A percentile compares a stretch with the other conserved stretches of the same genome.
Evolutionary conservation across 2,888 invertebrate genomes (phyloP).

Genomic region (Lymantria monacha): DNA sequence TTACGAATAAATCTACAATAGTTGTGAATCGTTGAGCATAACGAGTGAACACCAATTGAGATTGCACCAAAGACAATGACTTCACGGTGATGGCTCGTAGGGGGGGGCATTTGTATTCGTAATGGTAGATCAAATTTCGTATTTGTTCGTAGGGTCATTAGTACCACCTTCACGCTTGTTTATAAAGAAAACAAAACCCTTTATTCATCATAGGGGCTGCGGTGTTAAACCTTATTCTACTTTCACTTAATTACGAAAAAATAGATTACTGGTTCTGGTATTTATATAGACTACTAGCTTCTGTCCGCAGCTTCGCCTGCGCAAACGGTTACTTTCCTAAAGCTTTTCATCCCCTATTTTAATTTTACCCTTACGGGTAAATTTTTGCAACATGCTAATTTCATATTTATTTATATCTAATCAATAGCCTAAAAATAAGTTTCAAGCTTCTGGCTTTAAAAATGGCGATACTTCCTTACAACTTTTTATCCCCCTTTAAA

Average conservation of each 20-base stretch:
- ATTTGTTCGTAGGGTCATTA: constrained; percentile 81
- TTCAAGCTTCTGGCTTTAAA: too few species aligned
- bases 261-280: constrained; percentile 37
- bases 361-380: too few species aligned
- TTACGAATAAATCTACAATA: constrained; percentile 43
- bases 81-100: constrained; percentile 46
- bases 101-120: constrained; percentile 77
- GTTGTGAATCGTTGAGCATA: constrained; percentile 38
- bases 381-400: too few species aligned
- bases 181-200: constrained; percentile 81
- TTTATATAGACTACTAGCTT: too few species aligned
- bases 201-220: constrained; percentile 44
- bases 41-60: constrained; percentile 51
- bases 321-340: too few species aligned
- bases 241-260: constrained; percentile 42
- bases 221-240: constrained; percentile 49
- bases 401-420: too few species aligned
- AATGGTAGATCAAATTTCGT: constrained; percentile 81
- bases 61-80: constrained; percentile 68
- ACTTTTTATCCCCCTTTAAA: too few species aligned
- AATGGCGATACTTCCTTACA: too few species aligned
- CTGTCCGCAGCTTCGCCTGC: too few species aligned
- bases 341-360: too few species aligned
- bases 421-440: too few species aligned
- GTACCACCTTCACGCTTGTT: constrained; percentile 77